phyloP scores from a whole-genome alignment of 2,113 vertebrate species.

The Semicossyphus pulcher region DNA sequence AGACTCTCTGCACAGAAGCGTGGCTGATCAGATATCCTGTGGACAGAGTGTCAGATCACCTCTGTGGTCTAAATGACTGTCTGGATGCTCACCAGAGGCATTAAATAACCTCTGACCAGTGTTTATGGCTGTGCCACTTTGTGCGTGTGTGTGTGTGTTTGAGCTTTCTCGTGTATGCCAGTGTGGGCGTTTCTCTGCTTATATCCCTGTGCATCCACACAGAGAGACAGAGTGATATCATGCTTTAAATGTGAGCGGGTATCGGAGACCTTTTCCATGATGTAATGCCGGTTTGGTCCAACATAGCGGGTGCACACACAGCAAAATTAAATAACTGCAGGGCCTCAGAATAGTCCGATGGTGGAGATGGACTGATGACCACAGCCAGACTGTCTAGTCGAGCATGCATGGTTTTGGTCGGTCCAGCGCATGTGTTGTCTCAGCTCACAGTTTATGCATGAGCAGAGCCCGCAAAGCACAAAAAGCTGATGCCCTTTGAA shows the following conservation, averaged over 20 bases:
- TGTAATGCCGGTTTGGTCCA: slow-evolving; percentile 60
- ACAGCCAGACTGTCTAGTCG: slow-evolving; percentile 43
- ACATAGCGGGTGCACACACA: slow-evolving; percentile 61
- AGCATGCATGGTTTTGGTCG: slow-evolving; percentile 13
- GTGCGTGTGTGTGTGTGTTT: slow-evolving; percentile 26
- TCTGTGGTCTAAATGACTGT: slow-evolving; percentile 50
- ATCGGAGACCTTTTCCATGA: slow-evolving; percentile 71
- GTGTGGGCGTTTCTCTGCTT: slow-evolving; percentile 24
- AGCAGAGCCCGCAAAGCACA: not conserved
- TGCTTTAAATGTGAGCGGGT: slow-evolving; percentile 62
- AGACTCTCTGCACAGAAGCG: slow-evolving; percentile 45
- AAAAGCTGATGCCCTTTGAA: slow-evolving; percentile 2
- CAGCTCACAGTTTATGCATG: slow-evolving; percentile 32
- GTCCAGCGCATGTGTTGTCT: slow-evolving; percentile 30
- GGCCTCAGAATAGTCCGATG: slow-evolving; percentile 61
- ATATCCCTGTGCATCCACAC: slow-evolving; percentile 23
- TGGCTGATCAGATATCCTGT: slow-evolving; percentile 46
- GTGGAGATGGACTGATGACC: slow-evolving; percentile 54
- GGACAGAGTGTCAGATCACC: slow-evolving; percentile 45
- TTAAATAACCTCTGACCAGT: slow-evolving; percentile 62
- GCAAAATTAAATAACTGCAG: slow-evolving; percentile 66
- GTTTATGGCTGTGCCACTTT: slow-evolving; percentile 53
- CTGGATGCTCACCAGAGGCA: slow-evolving; percentile 52
- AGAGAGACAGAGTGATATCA: slow-evolving; percentile 70
- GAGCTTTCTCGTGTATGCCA: slow-evolving; percentile 9